These are phyloP conservation scores for Ctenicera cuprea DNA, from an alignment of 2,888 invertebrate species.

Conservation along the genomic window DNA sequence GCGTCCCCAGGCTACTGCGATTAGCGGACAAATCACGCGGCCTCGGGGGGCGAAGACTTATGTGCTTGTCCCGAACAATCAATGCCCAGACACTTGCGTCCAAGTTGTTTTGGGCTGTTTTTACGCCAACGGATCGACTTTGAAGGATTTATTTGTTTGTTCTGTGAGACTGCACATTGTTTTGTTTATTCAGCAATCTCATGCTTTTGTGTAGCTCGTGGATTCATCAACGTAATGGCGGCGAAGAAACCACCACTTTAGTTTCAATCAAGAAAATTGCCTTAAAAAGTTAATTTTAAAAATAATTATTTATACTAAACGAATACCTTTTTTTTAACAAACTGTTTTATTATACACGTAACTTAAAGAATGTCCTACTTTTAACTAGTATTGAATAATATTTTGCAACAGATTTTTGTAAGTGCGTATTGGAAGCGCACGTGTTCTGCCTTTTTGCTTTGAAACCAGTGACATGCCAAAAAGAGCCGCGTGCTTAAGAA, in stretches of 20 bases:
- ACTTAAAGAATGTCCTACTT: too few species aligned
- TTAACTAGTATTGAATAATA: too few species aligned
- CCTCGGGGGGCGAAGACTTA: conserved; percentile 69
- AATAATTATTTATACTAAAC: too few species aligned
- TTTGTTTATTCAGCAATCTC: conserved; percentile 47
- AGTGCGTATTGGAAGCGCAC: too few species aligned
- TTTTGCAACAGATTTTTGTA: too few species aligned
- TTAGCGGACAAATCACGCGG: conserved; percentile 72
- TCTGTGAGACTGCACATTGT: conserved; percentile 46
- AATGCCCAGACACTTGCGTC: conserved; percentile 66
- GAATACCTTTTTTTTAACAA: too few species aligned
- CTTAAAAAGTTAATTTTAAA: too few species aligned
- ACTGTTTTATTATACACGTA: too few species aligned
- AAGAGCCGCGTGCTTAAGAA: too few species aligned
- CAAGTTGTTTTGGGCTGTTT: conserved; percentile 64
- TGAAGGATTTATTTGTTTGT: conserved; percentile 70
- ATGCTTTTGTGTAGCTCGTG: conserved; percentile 11
- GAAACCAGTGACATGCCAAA: too few species aligned
- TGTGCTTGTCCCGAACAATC: conserved; percentile 71
- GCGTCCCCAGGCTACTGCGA: conserved; percentile 68
- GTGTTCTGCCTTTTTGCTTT: too few species aligned
- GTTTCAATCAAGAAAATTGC: neutral
- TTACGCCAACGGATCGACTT: conserved; percentile 64
- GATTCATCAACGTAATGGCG: conserved; percentile 27
- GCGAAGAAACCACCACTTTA: neutral